These are phyloP conservation scores for Tipula helvola DNA, from an alignment of 2,888 invertebrate genomes.

Conservation along the genomic window DNA sequence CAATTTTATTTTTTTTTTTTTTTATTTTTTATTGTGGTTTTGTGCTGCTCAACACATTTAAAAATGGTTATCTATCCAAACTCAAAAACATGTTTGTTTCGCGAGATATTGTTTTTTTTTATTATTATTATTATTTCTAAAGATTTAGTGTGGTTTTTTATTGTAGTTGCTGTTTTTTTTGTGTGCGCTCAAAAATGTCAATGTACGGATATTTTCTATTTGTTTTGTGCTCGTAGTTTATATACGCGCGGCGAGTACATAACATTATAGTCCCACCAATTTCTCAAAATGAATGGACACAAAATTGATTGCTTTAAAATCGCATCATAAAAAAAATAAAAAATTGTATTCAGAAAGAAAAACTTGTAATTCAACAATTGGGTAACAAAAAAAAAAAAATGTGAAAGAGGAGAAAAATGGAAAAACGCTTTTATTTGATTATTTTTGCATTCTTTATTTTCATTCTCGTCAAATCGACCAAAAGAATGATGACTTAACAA, in stretches of 20 bases:
- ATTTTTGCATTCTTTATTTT: conserved; percentile 4
- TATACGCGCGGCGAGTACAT: neutral
- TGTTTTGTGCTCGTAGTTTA: neutral
- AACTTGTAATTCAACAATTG: conserved; percentile 4
- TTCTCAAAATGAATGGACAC: neutral
- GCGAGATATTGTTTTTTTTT: neutral
- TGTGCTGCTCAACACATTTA: conserved; percentile 4
- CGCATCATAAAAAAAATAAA: neutral
- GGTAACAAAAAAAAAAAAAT: neutral
- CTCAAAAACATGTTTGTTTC: neutral
- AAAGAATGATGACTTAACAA: conserved; percentile 4
- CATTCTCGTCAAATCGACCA: conserved; percentile 4
- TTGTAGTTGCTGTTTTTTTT: neutral
- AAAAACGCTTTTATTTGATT: conserved; percentile 4
- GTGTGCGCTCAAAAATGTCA: neutral
- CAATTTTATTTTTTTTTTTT: no score
- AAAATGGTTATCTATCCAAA: neutral
- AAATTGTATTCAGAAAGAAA: neutral
- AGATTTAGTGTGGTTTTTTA: neutral
- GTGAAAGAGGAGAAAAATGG: neutral
- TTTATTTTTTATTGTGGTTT: neutral
- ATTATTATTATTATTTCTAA: neutral
- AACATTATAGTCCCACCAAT: neutral
- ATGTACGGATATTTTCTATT: neutral
- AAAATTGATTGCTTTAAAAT: conserved; percentile 4